A percentile compares a stretch with the other conserved stretches of the same genome.
These are phyloP conservation scores for Scytalopus superciliaris DNA, from an alignment of 2,113 vertebrate genomes.

Conservation along the genomic window DNA sequence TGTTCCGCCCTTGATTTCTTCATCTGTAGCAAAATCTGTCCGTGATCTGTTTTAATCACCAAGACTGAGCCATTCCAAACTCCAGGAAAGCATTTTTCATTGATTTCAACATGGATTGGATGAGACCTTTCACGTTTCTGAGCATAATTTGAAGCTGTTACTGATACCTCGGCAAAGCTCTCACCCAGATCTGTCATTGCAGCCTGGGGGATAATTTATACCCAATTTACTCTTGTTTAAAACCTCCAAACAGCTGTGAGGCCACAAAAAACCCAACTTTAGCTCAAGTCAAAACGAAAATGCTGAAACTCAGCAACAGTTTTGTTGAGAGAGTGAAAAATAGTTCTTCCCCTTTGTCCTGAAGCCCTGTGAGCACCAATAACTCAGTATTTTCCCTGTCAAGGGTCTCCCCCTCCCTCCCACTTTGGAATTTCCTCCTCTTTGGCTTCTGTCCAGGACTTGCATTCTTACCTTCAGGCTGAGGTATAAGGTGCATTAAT, in stretches of 20 bases:
- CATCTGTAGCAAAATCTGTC: neutral
- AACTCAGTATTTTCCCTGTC: neutral
- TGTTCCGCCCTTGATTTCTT: neutral
- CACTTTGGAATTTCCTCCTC: neutral
- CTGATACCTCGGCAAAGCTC: neutral
- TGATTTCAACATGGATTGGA: neutral
- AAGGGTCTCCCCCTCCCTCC: neutral
- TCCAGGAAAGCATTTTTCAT: neutral
- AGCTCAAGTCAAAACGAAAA: neutral
- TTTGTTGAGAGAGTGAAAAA: neutral
- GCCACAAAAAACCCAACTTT: neutral
- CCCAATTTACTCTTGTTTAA: neutral
- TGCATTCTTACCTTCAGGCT: neutral
- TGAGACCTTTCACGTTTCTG: neutral
- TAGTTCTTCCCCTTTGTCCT: neutral
- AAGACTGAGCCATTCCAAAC: neutral
- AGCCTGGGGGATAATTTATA: neutral
- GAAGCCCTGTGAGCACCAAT: neutral
- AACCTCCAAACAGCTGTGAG: neutral
- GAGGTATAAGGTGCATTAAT: neutral
- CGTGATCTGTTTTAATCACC: neutral
- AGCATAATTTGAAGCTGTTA: neutral
- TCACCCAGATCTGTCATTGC: rapidly evolving
- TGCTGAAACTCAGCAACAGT: neutral
- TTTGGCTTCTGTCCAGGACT: neutral